Evolutionary conservation across 2,888 invertebrate genomes (phyloP).

Genomic region (Eupithecia exiguata): DNA sequence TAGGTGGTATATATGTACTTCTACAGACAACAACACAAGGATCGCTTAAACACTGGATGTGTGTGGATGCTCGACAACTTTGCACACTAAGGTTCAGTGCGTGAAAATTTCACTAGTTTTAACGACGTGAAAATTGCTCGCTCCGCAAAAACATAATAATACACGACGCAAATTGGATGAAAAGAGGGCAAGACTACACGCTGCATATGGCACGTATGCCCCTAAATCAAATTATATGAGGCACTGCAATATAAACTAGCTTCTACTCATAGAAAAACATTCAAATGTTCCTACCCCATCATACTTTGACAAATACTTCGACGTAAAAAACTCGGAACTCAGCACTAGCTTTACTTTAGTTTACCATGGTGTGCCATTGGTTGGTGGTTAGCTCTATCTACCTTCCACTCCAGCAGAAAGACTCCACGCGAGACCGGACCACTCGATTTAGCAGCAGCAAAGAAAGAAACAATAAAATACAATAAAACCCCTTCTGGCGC

Average conservation of each 20-base stretch:
- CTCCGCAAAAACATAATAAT: slow-evolving; percentile 40
- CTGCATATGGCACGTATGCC: slow-evolving; percentile 12
- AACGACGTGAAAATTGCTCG: slow-evolving; percentile 43
- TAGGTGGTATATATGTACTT: background rate
- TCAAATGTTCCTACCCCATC: too few relatives aligned
- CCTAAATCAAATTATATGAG: background rate
- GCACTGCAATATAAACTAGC: background rate
- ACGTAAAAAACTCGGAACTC: background rate
- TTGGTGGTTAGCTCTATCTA: too few relatives aligned
- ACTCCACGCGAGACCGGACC: background rate
- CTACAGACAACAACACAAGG: slow-evolving; percentile 16
- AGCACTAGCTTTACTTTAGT: background rate
- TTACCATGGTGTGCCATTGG: too few relatives aligned
- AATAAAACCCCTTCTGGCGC: too few relatives aligned
- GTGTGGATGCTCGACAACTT: slow-evolving; percentile 43
- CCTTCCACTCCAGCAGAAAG: background rate
- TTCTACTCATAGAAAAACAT: background rate
- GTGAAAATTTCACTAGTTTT: slow-evolving; percentile 46
- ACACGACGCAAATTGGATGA: slow-evolving; percentile 7
- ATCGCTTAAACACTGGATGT: slow-evolving; percentile 33
- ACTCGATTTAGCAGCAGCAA: too few relatives aligned
- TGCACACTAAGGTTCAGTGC: slow-evolving; percentile 46
- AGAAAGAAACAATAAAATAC: background rate
- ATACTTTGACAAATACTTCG: too few relatives aligned
- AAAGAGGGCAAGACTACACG: background rate